Base-by-base conservation (phyloP, 2,113 vertebrate species). In the Corynorhinus townsendii region DNA sequence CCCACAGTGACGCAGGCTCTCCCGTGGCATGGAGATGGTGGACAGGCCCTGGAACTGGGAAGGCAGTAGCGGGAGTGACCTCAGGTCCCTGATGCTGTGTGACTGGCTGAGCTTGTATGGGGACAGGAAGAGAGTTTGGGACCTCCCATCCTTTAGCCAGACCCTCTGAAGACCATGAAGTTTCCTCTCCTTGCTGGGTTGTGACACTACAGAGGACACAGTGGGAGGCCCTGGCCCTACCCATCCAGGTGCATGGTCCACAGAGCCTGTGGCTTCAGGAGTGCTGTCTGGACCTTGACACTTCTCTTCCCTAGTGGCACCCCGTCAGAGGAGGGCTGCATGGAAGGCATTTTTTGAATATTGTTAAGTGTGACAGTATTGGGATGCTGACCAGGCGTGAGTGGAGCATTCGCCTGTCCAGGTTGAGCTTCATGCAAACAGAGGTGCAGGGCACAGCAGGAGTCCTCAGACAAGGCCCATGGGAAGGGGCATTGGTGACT, bases 1-100 rank as follows among this genome's bases (percentile, higher is more conserved):
- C 43, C 66, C 43, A 30, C 26, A 7, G 26, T n/a, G 68, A 24
- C 33, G 19, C 49, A 86, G 33, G 35, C 38, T 43, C 7, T 35
- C 45, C 68, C 15, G 17, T 35, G 6, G 38, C 38, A 35, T 0
- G 2, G 2, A 3, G 72, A 7, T 26, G 33, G 12, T 0, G 1
- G 72, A 5, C 20, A 79, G 40, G 47, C 7, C 6, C 20, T 15
- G 59, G 64, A 35, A 17, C 10, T 0, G 7, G 76, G 20, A 40
- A 26, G 59, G 17, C 14, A 3, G 38, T 2, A 43, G 16, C 2
- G 26, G 11, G 66, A 75, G 52, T 26, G 52, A 24, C 64, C 22
- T 52, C n/a, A 0, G 10, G 26, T 22, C 19, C 26, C 9, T 11
- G 86, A n/a, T 16, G 16, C 52, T 0, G 0, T 28, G 26, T 16